These are phyloP conservation scores for Chorisops tibialis DNA, from an alignment of 2,888 invertebrate species.

Conservation along the genomic window DNA sequence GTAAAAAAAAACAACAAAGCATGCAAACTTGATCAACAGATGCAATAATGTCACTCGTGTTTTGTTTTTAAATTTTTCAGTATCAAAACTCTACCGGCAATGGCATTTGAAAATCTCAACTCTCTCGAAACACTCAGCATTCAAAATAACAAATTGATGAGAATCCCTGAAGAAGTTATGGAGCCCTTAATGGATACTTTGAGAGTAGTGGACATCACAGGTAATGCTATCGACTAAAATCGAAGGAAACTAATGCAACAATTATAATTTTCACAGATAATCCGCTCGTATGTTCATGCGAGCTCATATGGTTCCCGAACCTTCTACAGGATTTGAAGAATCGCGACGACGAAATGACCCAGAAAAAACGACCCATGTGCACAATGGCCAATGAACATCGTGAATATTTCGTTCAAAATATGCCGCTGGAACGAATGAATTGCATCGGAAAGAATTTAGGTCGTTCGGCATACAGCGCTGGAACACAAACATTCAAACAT, in stretches of 20 bases:
- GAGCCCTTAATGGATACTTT: slow-evolving; percentile 84
- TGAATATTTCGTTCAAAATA: slow-evolving; percentile 76
- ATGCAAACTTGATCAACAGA: too few species aligned
- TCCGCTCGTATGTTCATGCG: slow-evolving; percentile 82
- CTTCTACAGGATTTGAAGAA: slow-evolving; percentile 75
- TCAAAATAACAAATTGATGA: slow-evolving; percentile 81
- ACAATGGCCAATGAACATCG: slow-evolving; percentile 76
- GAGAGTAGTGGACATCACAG: slow-evolving; percentile 83
- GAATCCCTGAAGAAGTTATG: slow-evolving; percentile 83
- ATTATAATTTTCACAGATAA: slow-evolving; percentile 70
- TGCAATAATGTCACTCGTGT: neutral
- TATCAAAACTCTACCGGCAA: slow-evolving; percentile 75
- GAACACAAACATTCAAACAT: slow-evolving; percentile 3
- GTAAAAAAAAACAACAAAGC: too few species aligned
- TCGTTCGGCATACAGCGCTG: slow-evolving; percentile 37
- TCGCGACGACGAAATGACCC: slow-evolving; percentile 84
- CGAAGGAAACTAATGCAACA: too few species aligned
- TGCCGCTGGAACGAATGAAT: slow-evolving; percentile 80
- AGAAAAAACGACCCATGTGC: slow-evolving; percentile 80
- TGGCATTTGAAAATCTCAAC: slow-evolving; percentile 84
- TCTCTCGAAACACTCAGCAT: slow-evolving; percentile 84
- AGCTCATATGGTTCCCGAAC: slow-evolving; percentile 81
- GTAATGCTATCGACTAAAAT: slow-evolving; percentile 53
- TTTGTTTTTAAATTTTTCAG: slow-evolving; percentile 56
- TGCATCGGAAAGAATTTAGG: slow-evolving; percentile 64